Percentiles rank a stretch among this genome's conserved stretches.
Evolutionary conservation across 2,888 invertebrate genomes (phyloP).

Genomic region (Napeogenes sylphis): DNA sequence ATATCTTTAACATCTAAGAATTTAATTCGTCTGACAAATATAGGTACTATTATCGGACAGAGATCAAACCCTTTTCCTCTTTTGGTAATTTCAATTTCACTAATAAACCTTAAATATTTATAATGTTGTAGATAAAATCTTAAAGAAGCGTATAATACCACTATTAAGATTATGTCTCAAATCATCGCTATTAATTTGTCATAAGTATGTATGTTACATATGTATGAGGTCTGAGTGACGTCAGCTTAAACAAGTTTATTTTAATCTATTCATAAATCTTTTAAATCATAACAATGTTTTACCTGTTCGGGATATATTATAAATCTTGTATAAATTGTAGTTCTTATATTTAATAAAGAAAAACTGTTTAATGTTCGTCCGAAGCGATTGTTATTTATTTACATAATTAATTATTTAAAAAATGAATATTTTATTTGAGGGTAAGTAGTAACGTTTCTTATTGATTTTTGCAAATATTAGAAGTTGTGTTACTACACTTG

Average conservation of each 20-base stretch:
- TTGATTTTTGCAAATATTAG: too few species aligned
- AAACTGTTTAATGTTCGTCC: too few species aligned
- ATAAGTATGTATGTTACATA: constrained; percentile 27
- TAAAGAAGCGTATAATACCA: constrained; percentile 23
- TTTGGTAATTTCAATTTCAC: too few species aligned
- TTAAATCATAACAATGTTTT: constrained; percentile 2
- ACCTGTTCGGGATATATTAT: constrained; percentile 10
- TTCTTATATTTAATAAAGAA: neutral
- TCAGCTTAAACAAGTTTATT: constrained; percentile 7
- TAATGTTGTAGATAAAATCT: constrained; percentile 5
- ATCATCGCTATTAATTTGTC: constrained; percentile 28
- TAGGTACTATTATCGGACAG: too few species aligned
- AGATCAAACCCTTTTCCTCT: too few species aligned
- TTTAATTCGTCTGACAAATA: too few species aligned
- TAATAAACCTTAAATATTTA: too few species aligned
- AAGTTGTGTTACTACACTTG: too few species aligned
- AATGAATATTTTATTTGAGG: neutral
- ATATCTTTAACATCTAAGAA: too few species aligned
- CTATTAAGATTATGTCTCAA: constrained; percentile 27
- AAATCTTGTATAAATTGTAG: neutral
- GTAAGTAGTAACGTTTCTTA: too few species aligned
- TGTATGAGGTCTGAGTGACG: constrained; percentile 24
- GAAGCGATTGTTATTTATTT: too few species aligned
- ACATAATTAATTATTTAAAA: neutral
- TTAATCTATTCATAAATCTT: neutral